These are phyloP conservation scores for Lepidochitona cinerea DNA, from an alignment of 2,888 invertebrate species.

Conservation along the genomic window DNA sequence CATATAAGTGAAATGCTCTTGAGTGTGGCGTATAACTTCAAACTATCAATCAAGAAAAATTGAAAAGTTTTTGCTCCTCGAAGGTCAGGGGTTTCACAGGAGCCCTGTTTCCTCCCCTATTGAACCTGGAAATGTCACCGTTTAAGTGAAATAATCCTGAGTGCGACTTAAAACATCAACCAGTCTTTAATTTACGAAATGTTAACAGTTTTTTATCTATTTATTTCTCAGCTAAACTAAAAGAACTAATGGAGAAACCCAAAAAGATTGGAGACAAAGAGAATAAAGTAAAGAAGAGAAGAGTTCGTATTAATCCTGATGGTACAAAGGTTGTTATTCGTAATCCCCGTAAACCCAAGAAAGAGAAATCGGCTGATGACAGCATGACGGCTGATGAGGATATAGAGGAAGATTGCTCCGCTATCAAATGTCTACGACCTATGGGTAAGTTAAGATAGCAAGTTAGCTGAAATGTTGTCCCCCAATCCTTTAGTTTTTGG, in stretches of 20 bases:
- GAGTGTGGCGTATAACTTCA: too few species aligned
- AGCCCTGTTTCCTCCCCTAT: too few species aligned
- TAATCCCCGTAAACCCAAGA: conserved; percentile 9
- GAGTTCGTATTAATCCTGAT: conserved; percentile 11
- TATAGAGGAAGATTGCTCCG: conserved; percentile 58
- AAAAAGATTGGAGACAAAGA: conserved; percentile 42
- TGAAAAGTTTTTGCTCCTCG: too few species aligned
- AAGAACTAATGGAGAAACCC: conserved; percentile 37
- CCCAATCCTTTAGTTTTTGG: too few species aligned
- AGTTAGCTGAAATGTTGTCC: too few species aligned
- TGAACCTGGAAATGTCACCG: too few species aligned
- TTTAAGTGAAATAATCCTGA: too few species aligned
- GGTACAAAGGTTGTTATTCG: conserved; percentile 8
- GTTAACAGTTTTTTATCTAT: neutral
- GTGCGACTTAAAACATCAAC: too few species aligned
- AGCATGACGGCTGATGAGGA: neutral
- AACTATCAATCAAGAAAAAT: too few species aligned
- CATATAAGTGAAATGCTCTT: too few species aligned
- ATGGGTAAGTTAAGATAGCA: too few species aligned
- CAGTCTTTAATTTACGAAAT: neutral
- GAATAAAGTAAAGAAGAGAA: conserved; percentile 41
- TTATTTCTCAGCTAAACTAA: conserved; percentile 20
- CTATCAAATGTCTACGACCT: conserved; percentile 66
- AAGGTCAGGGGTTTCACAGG: too few species aligned
- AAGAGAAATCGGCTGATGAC: neutral